Evolutionary conservation across 92 coral and sea anemone species (phyloP).

Genomic region (Muricea muricata): DNA sequence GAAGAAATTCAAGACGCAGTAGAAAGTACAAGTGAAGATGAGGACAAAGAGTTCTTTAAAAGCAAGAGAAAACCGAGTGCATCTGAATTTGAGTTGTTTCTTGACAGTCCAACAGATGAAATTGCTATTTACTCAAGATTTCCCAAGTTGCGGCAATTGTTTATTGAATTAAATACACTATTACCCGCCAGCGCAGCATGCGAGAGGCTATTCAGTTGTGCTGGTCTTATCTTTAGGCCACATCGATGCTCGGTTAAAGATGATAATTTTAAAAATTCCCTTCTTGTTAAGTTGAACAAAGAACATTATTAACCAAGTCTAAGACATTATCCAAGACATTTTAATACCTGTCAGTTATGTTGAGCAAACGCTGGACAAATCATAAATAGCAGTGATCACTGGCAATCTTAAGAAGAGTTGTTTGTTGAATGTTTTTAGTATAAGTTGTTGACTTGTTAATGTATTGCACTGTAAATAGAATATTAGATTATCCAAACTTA

Average conservation of each 20-base stretch:
- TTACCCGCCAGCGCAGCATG: constrained; percentile 4
- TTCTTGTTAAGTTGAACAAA: constrained; percentile 12
- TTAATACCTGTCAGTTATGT: not conserved
- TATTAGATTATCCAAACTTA: no score
- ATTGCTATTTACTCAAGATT: not conserved
- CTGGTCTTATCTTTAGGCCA: not conserved
- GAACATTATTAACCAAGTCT: not conserved
- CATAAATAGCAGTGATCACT: no score
- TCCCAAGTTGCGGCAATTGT: not conserved
- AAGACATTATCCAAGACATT: not conserved
- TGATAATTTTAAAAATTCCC: constrained; percentile 7
- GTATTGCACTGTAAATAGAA: no score
- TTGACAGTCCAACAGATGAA: not conserved
- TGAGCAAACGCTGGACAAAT: not conserved
- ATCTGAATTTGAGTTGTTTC: constrained; percentile 1
- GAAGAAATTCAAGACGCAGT: not conserved
- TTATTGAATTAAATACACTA: constrained; percentile 16
- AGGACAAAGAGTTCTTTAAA: constrained; percentile 5
- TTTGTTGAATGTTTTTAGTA: no score
- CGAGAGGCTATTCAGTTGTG: not conserved
- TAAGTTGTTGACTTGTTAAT: no score
- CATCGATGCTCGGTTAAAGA: not conserved
- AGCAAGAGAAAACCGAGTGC: not conserved
- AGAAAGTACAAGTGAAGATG: not conserved
- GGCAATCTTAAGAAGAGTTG: no score